Base-by-base conservation (phyloP, 2,888 invertebrate species). In the Lamproptera curius region DNA sequence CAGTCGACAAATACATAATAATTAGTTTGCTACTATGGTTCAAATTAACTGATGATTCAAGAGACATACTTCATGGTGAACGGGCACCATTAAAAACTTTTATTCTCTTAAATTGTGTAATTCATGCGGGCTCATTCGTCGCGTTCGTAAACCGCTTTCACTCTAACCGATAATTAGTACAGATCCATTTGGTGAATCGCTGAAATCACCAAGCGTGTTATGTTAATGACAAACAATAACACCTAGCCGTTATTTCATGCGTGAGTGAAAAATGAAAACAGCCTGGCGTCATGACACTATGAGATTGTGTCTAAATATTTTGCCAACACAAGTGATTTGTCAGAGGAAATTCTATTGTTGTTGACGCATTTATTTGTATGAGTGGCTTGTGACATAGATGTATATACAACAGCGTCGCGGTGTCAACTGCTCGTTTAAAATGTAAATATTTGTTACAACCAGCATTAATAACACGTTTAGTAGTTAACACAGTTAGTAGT, bases 141-240 rank as follows among this genome's bases (percentile, higher is more conserved):
- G 6, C 9, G 16, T n/a, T 17, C 14, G 10, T 31, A 4, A 31
- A 31, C 31, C 13, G 11, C 42, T 47, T 41, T 46, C 41, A 28
- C 41, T 36, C n/a, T 23, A 23, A 42, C 47, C 37, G 15, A 42
- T 42, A 42, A 37, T 47, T 47, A 42, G 41, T 20, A 28, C 20
- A 37, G 33, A 42, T 15, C 36, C 37, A 47, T 47, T 42, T 20
- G 16, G 26, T 37, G 42, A 44, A 42, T 47, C 37, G 28, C 47
- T 42, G 42, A 37, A 47, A 42, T 42, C 15, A 31, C 11, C 26
- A n/a, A 17, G 31, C 37, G 37, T 37, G 31, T 37, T 47, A 42
- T 47, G 41, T 15, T 47, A 47, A 47, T 47, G 36, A 47, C 42
- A 36, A 41, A 46, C 46, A 46, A 46, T 47, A 47, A 47, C 47